Percentiles rank a stretch among this genome's conserved stretches.
phyloP scores from a whole-genome alignment of 2,888 invertebrate genomes.

The Nemurella pictetii region DNA sequence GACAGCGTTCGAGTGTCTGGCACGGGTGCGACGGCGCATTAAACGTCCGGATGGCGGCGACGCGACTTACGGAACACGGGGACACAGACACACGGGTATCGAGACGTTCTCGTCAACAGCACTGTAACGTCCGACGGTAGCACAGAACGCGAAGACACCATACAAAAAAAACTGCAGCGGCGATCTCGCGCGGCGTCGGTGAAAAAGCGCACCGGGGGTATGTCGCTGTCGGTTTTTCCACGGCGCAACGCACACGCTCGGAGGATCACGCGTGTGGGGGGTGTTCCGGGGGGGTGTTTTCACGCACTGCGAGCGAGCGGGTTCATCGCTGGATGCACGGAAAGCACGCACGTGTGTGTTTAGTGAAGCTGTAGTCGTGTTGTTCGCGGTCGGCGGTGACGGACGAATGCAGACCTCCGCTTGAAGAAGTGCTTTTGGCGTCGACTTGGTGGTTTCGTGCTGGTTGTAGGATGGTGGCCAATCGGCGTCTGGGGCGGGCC shows the following conservation, averaged over 20 bases:
- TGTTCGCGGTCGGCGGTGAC: background rate
- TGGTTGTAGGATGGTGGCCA: background rate
- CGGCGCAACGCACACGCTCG: background rate
- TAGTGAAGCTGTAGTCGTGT: background rate
- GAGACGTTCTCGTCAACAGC: no score
- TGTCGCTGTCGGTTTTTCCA: no score
- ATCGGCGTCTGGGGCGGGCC: background rate
- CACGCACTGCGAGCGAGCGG: background rate
- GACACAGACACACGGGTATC: no score
- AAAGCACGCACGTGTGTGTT: background rate
- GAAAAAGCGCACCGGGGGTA: background rate
- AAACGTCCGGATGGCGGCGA: no score
- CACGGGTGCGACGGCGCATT: background rate
- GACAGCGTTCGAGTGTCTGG: background rate
- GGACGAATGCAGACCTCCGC: background rate
- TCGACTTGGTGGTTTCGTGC: no score
- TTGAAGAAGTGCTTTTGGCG: background rate
- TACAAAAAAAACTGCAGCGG: no score
- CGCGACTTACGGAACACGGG: no score
- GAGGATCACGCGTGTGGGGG: no score
- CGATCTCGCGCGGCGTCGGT: background rate
- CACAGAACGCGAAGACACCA: no score
- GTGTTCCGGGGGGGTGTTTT: background rate
- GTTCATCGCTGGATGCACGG: background rate
- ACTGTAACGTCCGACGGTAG: no score